These are phyloP conservation scores for Euphydryas editha DNA, from an alignment of 2,888 invertebrate species.

Conservation along the genomic window DNA sequence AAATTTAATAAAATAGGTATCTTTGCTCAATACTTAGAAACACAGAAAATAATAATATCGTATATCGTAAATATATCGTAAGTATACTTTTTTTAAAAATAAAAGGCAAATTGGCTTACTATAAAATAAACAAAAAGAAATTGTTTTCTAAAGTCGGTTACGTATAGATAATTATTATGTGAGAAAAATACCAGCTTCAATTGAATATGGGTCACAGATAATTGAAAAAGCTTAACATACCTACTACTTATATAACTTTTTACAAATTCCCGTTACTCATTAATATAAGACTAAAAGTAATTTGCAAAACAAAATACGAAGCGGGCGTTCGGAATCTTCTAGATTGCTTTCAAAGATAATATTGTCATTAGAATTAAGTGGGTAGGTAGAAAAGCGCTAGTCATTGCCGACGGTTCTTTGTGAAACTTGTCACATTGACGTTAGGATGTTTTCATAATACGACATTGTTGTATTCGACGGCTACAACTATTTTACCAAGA, in stretches of 20 bases:
- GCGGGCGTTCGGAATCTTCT: conserved; percentile 17
- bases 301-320: conserved; percentile 53
- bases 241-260: not conserved
- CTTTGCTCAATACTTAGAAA: too few species aligned
- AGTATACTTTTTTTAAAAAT: too few species aligned
- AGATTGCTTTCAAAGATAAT: conserved; percentile 76
- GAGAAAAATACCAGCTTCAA: too few species aligned
- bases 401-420: conserved; percentile 61
- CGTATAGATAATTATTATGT: too few species aligned
- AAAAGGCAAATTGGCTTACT: too few species aligned
- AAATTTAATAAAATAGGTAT: too few species aligned
- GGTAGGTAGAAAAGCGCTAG: conserved; percentile 72
- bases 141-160: too few species aligned
- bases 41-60: too few species aligned
- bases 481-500: too few species aligned
- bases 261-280: conserved; percentile 14
- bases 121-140: too few species aligned
- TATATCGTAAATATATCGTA: too few species aligned
- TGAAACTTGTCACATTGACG: conserved; percentile 17
- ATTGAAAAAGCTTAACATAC: not conserved
- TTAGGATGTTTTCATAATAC: not conserved
- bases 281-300: conserved; percentile 29
- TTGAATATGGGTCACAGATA: too few species aligned
- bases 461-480: not conserved
- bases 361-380: conserved; percentile 80